Evolutionary conservation across 2,797 vertebrate species (phyloP).

Genomic region (Mormyrops attenuatus): DNA sequence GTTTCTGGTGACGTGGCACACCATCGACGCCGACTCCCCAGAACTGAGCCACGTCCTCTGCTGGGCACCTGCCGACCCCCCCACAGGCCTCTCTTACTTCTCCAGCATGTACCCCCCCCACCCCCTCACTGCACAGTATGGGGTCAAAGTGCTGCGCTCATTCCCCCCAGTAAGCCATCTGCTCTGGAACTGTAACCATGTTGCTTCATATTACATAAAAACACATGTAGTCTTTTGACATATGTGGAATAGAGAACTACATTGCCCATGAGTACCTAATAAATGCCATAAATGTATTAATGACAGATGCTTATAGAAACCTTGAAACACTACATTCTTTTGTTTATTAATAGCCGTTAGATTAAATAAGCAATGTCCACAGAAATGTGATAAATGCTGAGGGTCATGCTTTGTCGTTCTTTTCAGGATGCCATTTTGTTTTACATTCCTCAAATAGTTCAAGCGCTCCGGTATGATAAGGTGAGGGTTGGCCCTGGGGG

Average conservation of each 20-base stretch:
- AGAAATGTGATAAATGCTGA: not conserved
- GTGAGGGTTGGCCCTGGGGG: constrained; percentile 52
- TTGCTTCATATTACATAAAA: not conserved
- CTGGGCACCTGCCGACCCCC: constrained; percentile 90
- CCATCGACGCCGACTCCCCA: constrained; percentile 90
- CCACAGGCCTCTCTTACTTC: constrained; percentile 93
- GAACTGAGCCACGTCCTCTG: constrained; percentile 91
- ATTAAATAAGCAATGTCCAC: not conserved
- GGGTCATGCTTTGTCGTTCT: constrained; percentile 11
- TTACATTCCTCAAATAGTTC: constrained; percentile 97
- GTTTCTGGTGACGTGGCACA: constrained; percentile 96
- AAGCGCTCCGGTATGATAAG: constrained; percentile 94
- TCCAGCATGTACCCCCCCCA: constrained; percentile 94
- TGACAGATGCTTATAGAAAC: not conserved
- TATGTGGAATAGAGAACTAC: not conserved
- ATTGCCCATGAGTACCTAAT: not conserved
- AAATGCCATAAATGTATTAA: not conserved
- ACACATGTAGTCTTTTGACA: not conserved
- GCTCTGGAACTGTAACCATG: not conserved
- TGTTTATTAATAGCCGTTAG: not conserved
- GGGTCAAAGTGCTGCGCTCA: constrained; percentile 90
- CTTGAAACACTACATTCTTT: not conserved
- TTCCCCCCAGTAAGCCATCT: constrained; percentile 78
- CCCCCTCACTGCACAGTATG: constrained; percentile 91
- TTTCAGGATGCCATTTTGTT: constrained; percentile 91